A percentile compares a stretch with the other conserved stretches of the same genome.
phyloP scores from a whole-genome alignment of 2,113 vertebrate species.

The Melanocharis versteri region DNA sequence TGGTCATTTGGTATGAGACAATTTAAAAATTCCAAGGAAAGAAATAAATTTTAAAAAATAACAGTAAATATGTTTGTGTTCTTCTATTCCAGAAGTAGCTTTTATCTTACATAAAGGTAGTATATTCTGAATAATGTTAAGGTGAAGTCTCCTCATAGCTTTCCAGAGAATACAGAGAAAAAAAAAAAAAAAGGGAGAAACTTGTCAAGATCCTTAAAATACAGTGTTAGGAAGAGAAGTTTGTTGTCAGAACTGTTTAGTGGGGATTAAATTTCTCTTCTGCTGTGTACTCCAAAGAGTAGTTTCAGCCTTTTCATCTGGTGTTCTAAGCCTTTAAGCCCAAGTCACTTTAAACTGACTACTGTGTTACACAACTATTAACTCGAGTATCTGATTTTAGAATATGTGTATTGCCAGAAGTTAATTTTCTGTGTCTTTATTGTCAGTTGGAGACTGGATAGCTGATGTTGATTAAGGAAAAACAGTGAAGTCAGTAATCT shows the following conservation, averaged over 20 bases:
- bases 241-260: slow-evolving; percentile 53
- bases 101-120: background rate
- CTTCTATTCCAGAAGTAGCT: background rate
- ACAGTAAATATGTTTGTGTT: background rate
- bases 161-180: background rate
- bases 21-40: background rate
- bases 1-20: background rate
- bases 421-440: background rate
- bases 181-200: background rate
- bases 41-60: background rate
- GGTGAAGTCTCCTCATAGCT: background rate
- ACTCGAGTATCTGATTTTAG: background rate
- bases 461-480: background rate
- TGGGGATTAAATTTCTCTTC: slow-evolving; percentile 36
- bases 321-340: slow-evolving; percentile 32
- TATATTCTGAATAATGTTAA: background rate
- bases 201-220: slow-evolving; percentile 15
- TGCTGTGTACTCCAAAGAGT: background rate
- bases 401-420: background rate
- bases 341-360: background rate
- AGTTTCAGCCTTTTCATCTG: slow-evolving; percentile 34
- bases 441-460: background rate
- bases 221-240: background rate
- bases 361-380: slow-evolving; percentile 5
- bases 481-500: background rate